Base-by-base conservation (phyloP, 2,888 invertebrate genomes). In the Steromphala cineraria region DNA sequence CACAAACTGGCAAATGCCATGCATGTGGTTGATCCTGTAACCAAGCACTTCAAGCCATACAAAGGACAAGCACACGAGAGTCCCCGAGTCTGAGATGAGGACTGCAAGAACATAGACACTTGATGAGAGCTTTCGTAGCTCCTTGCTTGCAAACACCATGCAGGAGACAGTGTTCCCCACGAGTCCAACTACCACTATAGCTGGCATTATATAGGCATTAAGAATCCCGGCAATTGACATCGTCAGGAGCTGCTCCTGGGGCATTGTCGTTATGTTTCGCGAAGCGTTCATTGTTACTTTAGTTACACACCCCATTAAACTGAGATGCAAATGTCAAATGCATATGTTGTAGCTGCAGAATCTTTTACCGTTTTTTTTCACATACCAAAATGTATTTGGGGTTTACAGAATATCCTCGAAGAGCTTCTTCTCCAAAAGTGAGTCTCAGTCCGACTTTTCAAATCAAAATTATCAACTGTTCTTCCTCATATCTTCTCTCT, bases 41-140 rank as follows among this genome's bases (percentile, higher is more conserved):
- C 87, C 87, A 0, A 89, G 81, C n/a, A 79, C 83, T 53, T 88
- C 87, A 15, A 88, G 52, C 88, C 88, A 87, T 0, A 88, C 85
- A n/a, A 87, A 81, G 5, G 84, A 81, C 17, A 88, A 79, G 28
- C 84, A 81, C 1, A 88, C 13, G 28, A 88, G 67, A 67, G 87
- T 86, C 0, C 86, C 88, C 8, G 86, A 86, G 79, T 89, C 89
- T 0, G 88, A 80, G 0, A 81, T 79, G 19, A 88, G 78, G 0
- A 89, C 85, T 15, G 88, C 83, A 28, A 83, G 62, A 0, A 88
- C 83, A 74, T 88, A 87, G 0, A 87, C 86, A 36, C 87, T 87
- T 8, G 88, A 87, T 0, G 88, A 89, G 10, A 88, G 83, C 24
- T 84, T 84, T 17, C 87, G 81, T 78, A 88, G 82, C 31, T 83